A percentile compares a stretch with the other conserved stretches of the same genome.
These are phyloP conservation scores for Ochotona curzoniae DNA, from an alignment of 2,113 vertebrate species.

Conservation along the genomic window DNA sequence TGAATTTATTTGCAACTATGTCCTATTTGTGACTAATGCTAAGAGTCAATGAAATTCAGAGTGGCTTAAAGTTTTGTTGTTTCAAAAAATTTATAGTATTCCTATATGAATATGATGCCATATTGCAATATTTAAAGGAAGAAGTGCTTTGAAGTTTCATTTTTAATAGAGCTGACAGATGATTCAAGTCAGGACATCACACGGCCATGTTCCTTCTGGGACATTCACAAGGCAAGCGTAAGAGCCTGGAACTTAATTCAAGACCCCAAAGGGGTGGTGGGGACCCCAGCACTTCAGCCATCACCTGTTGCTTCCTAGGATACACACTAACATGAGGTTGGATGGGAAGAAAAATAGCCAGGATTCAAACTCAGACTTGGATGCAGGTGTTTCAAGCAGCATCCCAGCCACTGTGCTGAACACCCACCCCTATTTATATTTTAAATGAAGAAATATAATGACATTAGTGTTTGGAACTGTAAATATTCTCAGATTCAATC, in stretches of 20 bases:
- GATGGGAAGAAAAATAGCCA: too few species aligned
- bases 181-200: not conserved
- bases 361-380: too few species aligned
- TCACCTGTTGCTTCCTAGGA: too few species aligned
- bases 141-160: not conserved
- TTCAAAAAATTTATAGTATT: conserved; percentile 22
- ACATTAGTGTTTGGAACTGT: not conserved
- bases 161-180: not conserved
- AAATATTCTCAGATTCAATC: conserved; percentile 46
- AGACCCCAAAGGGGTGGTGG: too few species aligned
- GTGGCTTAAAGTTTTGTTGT: conserved; percentile 4
- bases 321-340: too few species aligned
- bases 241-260: too few species aligned
- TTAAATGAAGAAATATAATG: not conserved
- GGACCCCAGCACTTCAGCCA: too few species aligned
- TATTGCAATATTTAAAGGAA: not conserved
- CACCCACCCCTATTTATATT: not conserved
- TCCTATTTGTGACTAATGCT: conserved; percentile 15
- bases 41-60: conserved; percentile 6
- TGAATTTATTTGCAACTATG: conserved; percentile 13
- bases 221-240: not conserved
- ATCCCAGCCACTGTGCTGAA: too few species aligned
- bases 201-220: not conserved
- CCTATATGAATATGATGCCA: not conserved
- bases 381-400: too few species aligned